These are phyloP conservation scores for Cosmorhoe ocellata DNA, from an alignment of 2,888 invertebrate species.

Conservation along the genomic window DNA sequence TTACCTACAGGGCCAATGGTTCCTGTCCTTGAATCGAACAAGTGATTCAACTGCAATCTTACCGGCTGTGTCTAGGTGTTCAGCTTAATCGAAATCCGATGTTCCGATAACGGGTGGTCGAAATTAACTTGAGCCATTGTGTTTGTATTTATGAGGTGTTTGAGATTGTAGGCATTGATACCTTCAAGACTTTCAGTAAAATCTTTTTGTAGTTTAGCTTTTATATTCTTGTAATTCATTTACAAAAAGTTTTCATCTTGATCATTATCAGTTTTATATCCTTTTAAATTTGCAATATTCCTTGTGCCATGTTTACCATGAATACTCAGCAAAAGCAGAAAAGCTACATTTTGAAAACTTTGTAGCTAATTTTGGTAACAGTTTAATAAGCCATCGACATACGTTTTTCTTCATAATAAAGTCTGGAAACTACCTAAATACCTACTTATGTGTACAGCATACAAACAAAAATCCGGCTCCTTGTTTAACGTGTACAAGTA, in stretches of 20 bases:
- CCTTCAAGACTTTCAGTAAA: too few relatives aligned
- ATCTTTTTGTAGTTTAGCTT: too few relatives aligned
- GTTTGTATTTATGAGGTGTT: conserved; percentile 26
- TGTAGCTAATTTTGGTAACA: too few relatives aligned
- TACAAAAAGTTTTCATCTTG: too few relatives aligned
- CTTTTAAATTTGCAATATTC: too few relatives aligned
- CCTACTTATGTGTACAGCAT: conserved; percentile 29
- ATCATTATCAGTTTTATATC: too few relatives aligned
- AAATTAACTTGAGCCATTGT: conserved; percentile 27
- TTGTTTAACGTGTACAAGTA: conserved; percentile 35
- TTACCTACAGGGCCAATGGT: too few relatives aligned
- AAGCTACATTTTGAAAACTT: too few relatives aligned
- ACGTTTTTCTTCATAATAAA: not conserved
- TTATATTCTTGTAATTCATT: too few relatives aligned
- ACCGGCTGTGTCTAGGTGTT: conserved; percentile 20
- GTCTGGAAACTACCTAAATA: conserved; percentile 1
- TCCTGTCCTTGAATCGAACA: not conserved
- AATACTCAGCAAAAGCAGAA: too few relatives aligned
- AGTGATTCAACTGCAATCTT: conserved; percentile 21
- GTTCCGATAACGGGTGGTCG: conserved; percentile 41
- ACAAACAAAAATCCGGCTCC: conserved; percentile 38
- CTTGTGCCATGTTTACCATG: too few relatives aligned
- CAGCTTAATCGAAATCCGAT: conserved; percentile 53
- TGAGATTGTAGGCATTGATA: conserved; percentile 17
- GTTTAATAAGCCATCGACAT: not conserved